These are phyloP conservation scores for Nycticorax nycticorax DNA, from an alignment of 2,113 vertebrate genomes.

Conservation along the genomic window DNA sequence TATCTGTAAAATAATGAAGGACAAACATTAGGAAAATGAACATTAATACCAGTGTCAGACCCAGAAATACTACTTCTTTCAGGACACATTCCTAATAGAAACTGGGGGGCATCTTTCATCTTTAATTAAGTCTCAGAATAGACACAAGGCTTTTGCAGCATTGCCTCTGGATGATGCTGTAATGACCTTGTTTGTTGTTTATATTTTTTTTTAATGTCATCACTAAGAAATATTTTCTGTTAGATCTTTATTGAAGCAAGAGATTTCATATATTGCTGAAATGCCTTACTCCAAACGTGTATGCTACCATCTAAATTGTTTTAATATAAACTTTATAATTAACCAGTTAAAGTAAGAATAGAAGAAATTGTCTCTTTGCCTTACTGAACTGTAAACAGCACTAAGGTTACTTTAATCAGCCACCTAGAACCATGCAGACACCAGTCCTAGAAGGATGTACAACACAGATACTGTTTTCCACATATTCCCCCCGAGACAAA, in stretches of 20 bases:
- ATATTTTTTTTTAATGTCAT: neutral
- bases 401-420: neutral
- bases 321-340: neutral
- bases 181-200: neutral
- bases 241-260: neutral
- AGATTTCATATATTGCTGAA: neutral
- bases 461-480: neutral
- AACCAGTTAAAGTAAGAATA: neutral
- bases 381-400: neutral
- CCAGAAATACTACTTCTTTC: neutral
- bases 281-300: neutral
- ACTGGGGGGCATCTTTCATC: neutral
- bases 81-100: neutral
- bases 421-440: neutral
- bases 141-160: neutral
- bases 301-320: neutral
- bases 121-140: neutral
- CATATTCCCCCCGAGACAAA: rapidly evolving
- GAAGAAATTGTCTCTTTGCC: neutral
- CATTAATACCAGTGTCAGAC: neutral
- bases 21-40: neutral
- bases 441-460: neutral
- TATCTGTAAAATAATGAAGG: neutral
- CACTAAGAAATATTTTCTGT: neutral
- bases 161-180: neutral